A percentile compares a stretch with the other conserved stretches of the same genome.
Conservation (phyloP, 2,888 invertebrate genomes). For the Argyresthia albistria region DNA sequence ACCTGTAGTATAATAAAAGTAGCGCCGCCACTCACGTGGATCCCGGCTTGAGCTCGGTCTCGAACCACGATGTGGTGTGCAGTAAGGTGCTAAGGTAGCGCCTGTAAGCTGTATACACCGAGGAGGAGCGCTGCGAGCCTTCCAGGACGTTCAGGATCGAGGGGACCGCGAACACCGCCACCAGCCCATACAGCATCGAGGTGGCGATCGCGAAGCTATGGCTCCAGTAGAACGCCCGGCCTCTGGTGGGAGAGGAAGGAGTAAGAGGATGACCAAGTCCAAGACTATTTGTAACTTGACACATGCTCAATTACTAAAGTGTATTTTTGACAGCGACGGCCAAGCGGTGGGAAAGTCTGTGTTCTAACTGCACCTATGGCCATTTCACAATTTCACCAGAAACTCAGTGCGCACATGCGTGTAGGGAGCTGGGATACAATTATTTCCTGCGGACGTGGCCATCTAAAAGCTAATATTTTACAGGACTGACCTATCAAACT, state of each 20-base stretch:
- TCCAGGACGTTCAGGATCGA: constrained; percentile 80
- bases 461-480: no score
- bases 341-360: no score
- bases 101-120: constrained; percentile 76
- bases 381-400: no score
- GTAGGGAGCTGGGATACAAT: no score
- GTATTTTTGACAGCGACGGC: no score
- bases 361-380: no score
- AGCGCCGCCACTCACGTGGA: constrained; percentile 56
- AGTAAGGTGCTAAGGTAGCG: constrained; percentile 85
- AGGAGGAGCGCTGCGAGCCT: constrained; percentile 80
- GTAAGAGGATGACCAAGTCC: neutral
- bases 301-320: no score
- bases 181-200: constrained; percentile 82
- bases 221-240: constrained; percentile 79
- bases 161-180: constrained; percentile 82
- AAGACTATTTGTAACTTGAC: no score
- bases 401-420: no score
- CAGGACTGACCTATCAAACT: constrained; percentile 70
- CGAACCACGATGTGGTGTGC: constrained; percentile 86
- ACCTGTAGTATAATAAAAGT: no score
- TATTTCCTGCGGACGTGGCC: no score
- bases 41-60: constrained; percentile 75
- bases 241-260: constrained; percentile 59
- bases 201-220: constrained; percentile 80